These are phyloP conservation scores for Opisthograptis luteolata DNA, from an alignment of 2,888 invertebrate genomes.

Conservation along the genomic window DNA sequence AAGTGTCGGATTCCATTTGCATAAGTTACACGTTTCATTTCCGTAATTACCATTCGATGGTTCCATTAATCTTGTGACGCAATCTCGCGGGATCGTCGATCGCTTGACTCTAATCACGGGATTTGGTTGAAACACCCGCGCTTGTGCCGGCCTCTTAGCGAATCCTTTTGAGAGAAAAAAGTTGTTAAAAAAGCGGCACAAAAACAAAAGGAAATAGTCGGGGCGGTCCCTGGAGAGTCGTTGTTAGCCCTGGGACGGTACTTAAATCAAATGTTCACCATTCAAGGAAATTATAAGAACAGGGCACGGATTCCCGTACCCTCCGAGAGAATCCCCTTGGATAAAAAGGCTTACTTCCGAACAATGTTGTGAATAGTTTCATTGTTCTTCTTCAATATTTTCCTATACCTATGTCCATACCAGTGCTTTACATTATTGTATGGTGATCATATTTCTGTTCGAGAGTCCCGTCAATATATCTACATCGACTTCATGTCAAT, in stretches of 20 bases:
- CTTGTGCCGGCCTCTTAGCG: slow-evolving; percentile 63
- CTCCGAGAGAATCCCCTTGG: slow-evolving; percentile 58
- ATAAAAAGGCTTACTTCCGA: slow-evolving; percentile 69
- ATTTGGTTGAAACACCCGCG: slow-evolving; percentile 68
- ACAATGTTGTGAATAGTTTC: slow-evolving; percentile 61
- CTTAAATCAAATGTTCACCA: slow-evolving; percentile 82
- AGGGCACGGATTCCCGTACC: slow-evolving; percentile 67
- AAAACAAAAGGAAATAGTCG: slow-evolving; percentile 81
- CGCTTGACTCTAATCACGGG: slow-evolving; percentile 70
- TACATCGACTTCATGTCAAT: too few relatives aligned
- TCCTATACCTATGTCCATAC: slow-evolving; percentile 25
- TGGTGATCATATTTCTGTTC: slow-evolving; percentile 24
- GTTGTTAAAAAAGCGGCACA: slow-evolving; percentile 75
- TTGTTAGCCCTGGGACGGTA: slow-evolving; percentile 78
- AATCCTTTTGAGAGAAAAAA: slow-evolving; percentile 74
- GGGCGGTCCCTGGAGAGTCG: slow-evolving; percentile 75
- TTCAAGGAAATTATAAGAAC: slow-evolving; percentile 82
- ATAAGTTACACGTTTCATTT: slow-evolving; percentile 73
- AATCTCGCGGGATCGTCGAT: slow-evolving; percentile 68
- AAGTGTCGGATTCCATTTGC: slow-evolving; percentile 62
- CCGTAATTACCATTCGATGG: slow-evolving; percentile 70
- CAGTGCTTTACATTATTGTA: slow-evolving; percentile 19
- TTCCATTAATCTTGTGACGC: slow-evolving; percentile 67
- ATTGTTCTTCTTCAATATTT: slow-evolving; percentile 50
- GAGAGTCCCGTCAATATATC: slow-evolving; percentile 4